These are phyloP conservation scores for Episyrphus balteatus DNA, from an alignment of 1,140 invertebrate genomes.

Conservation along the genomic window DNA sequence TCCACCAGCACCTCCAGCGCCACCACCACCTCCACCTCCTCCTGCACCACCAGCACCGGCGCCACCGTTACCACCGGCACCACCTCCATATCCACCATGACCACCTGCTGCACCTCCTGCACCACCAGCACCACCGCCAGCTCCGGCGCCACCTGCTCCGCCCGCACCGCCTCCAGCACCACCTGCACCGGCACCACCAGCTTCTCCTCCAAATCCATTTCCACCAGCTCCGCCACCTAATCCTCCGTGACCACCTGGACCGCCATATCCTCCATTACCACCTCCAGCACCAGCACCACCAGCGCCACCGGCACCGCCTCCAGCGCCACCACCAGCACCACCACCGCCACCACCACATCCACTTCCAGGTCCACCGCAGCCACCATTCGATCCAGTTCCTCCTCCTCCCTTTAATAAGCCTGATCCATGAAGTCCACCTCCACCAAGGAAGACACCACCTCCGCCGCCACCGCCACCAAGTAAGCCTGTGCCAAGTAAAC, in stretches of 20 bases:
- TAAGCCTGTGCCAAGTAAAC: background rate
- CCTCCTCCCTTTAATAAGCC: background rate
- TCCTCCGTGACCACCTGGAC: background rate
- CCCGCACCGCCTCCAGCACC: slow-evolving; percentile 20
- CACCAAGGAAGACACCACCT: background rate
- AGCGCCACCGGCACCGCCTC: background rate
- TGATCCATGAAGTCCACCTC: background rate
- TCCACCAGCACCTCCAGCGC: slow-evolving; percentile 35
- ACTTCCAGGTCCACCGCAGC: slow-evolving; percentile 10
- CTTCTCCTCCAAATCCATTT: background rate
- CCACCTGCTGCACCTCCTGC: background rate
- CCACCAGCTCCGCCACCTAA: background rate
- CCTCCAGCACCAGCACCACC: background rate
- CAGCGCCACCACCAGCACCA: slow-evolving; percentile 1
- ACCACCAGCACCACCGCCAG: slow-evolving; percentile 19
- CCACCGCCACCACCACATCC: slow-evolving; percentile 6
- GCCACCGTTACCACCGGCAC: slow-evolving; percentile 32
- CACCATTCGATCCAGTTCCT: background rate
- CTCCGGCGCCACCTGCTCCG: slow-evolving; percentile 23
- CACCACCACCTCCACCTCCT: slow-evolving; percentile 32
- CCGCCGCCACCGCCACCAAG: background rate
- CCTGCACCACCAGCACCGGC: slow-evolving; percentile 30
- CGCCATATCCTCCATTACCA: background rate
- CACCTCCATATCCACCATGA: slow-evolving; percentile 22
- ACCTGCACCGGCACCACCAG: slow-evolving; percentile 34